Evolutionary conservation across 2,113 vertebrate genomes (phyloP).

Genomic region (Amia ocellicauda): DNA sequence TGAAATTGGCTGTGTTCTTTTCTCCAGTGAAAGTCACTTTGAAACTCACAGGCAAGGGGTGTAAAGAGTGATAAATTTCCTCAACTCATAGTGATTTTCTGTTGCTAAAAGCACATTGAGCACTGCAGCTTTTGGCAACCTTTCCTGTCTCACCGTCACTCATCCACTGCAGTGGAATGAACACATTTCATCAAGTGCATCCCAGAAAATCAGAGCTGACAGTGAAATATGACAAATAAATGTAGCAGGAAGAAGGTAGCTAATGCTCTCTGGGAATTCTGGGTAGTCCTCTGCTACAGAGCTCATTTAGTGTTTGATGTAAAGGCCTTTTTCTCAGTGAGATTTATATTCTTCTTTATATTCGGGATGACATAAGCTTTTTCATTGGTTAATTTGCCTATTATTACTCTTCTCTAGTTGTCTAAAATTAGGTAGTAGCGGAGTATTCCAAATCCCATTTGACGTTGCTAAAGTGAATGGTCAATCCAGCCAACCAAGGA

Average conservation of each 20-base stretch:
- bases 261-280: not conserved
- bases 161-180: not conserved
- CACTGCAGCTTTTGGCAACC: not conserved
- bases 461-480: no score
- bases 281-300: no score
- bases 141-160: not conserved
- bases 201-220: not conserved
- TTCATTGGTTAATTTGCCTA: no score
- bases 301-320: not conserved
- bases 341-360: no score
- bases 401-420: no score
- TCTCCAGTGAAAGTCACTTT: constrained; percentile 5
- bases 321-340: no score
- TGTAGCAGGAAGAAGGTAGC: not conserved
- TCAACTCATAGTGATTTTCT: no score
- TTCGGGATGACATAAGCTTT: no score
- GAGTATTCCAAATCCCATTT: no score
- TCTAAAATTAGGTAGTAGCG: no score
- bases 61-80: not conserved
- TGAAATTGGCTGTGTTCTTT: not conserved
- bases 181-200: not conserved
- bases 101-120: no score
- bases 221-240: not conserved
- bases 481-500: no score
- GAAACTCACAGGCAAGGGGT: not conserved